Evolutionary conservation across 1,140 invertebrate genomes (phyloP).

Genomic region (Sesamia nonagrioides): DNA sequence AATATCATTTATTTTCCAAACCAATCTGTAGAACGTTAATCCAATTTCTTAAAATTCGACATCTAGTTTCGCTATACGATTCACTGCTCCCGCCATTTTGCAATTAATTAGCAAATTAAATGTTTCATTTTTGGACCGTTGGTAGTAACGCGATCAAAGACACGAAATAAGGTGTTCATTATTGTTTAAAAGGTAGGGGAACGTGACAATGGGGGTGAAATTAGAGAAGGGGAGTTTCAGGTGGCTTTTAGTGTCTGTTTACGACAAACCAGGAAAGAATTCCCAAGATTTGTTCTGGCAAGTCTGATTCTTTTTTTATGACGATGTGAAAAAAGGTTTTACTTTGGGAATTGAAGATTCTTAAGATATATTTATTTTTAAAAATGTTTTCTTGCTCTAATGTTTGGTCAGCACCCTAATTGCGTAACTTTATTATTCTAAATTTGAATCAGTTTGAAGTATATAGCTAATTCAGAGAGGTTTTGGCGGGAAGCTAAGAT

Average conservation of each 20-base stretch:
- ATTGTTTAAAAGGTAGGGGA: conserved; percentile 29
- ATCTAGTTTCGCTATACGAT: neutral
- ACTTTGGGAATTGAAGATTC: too few species aligned
- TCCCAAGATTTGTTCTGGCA: neutral
- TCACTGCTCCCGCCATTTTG: conserved; percentile 13
- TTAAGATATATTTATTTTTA: too few species aligned
- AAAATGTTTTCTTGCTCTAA: too few species aligned
- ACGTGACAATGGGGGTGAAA: conserved; percentile 20
- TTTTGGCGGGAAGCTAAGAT: too few species aligned
- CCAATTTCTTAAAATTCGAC: conserved; percentile 8
- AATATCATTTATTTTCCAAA: neutral
- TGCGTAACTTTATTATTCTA: too few species aligned
- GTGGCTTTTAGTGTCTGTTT: conserved; percentile 18
- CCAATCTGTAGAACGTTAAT: neutral
- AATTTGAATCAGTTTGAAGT: too few species aligned
- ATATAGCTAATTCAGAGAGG: too few species aligned
- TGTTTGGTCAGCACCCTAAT: too few species aligned
- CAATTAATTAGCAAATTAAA: conserved; percentile 45
- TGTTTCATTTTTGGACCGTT: conserved; percentile 33
- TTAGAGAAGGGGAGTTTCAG: conserved; percentile 9
- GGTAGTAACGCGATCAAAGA: conserved; percentile 23
- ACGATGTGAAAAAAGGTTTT: too few species aligned
- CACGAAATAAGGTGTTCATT: conserved; percentile 41
- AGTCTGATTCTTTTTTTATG: neutral
- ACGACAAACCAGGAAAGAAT: neutral